Evolutionary conservation across 1,140 invertebrate species (phyloP).

Genomic region (Calliopsis andreniformis): DNA sequence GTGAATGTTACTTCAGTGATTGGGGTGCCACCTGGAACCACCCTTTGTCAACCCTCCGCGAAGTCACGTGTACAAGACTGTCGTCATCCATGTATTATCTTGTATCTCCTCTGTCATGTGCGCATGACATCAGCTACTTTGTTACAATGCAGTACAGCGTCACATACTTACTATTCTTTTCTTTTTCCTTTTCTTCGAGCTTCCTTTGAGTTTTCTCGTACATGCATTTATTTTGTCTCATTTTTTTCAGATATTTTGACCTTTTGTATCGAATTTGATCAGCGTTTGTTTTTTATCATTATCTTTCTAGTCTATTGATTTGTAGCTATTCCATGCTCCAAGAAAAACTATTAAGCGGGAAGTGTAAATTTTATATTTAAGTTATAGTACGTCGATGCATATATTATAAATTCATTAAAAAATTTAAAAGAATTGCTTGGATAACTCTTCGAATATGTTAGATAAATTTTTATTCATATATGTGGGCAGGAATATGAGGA

Average conservation of each 20-base stretch:
- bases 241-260: conserved; percentile 6
- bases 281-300: too few relatives aligned
- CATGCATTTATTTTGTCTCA: neutral
- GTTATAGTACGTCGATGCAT: too few relatives aligned
- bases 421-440: too few relatives aligned
- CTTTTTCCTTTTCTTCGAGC: neutral
- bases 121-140: conserved; percentile 43
- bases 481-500: too few relatives aligned
- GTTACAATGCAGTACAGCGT: conserved; percentile 47
- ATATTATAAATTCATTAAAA: too few relatives aligned
- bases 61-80: conserved; percentile 66
- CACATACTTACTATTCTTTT: conserved; percentile 44
- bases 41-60: conserved; percentile 29
- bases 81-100: conserved; percentile 58
- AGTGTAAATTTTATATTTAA: too few relatives aligned
- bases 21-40: conserved; percentile 33
- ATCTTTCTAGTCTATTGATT: neutral
- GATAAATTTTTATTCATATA: too few relatives aligned
- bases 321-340: too few relatives aligned
- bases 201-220: neutral
- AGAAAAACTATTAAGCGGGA: too few relatives aligned
- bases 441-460: too few relatives aligned
- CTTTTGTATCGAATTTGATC: neutral
- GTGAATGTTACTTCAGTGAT: conserved; percentile 59
- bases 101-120: conserved; percentile 60